Conservation (phyloP, 2,797 vertebrate genomes). For the Helicolenus hilgendorfi region DNA sequence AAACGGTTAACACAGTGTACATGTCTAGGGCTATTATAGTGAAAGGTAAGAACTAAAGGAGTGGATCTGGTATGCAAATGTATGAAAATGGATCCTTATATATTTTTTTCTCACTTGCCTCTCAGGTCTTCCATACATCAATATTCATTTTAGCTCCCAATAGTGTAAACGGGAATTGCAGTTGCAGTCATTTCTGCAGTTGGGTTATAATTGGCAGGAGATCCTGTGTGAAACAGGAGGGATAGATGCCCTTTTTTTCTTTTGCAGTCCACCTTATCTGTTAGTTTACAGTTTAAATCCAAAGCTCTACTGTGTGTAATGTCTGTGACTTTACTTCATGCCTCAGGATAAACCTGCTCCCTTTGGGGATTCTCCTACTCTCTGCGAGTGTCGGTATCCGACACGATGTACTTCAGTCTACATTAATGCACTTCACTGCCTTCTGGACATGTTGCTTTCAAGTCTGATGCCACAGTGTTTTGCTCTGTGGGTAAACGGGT, state of each 20-base stretch:
- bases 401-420: slow-evolving; percentile 9
- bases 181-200: not conserved
- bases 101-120: too few species aligned
- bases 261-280: not conserved
- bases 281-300: not conserved
- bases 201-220: not conserved
- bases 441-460: slow-evolving; percentile 33
- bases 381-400: slow-evolving; percentile 14
- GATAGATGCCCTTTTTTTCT: not conserved
- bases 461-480: slow-evolving; percentile 16
- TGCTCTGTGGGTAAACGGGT: not conserved
- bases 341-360: not conserved
- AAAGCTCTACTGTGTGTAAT: not conserved
- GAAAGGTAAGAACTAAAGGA: too few species aligned
- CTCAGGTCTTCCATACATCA: not conserved
- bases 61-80: too few species aligned
- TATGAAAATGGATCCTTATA: too few species aligned
- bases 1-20: too few species aligned
- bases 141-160: not conserved
- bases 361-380: not conserved
- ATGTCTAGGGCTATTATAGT: too few species aligned
- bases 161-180: not conserved
- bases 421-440: slow-evolving; percentile 8
- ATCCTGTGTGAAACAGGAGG: not conserved
- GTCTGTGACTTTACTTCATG: not conserved